Evolutionary conservation across 2,797 vertebrate species (phyloP).

Genomic region (Emys orbicularis): DNA sequence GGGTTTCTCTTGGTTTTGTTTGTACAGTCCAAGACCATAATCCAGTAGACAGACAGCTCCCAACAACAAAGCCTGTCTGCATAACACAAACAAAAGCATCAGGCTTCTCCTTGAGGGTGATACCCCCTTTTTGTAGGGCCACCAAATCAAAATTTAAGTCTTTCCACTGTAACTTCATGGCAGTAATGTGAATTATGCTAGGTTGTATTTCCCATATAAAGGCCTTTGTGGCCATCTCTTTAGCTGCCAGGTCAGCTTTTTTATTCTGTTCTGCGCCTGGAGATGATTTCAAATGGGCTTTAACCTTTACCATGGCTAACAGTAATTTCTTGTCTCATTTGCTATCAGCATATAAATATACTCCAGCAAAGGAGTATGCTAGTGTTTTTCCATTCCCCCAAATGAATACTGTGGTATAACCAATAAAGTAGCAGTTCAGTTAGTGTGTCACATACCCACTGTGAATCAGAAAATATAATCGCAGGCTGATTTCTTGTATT

Average conservation of each 20-base stretch:
- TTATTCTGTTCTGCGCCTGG: background rate
- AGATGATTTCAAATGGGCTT: background rate
- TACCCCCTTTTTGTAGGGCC: background rate
- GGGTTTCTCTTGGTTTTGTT: too few species aligned
- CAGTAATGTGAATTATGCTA: background rate
- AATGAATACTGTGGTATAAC: background rate
- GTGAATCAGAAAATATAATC: background rate
- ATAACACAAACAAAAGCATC: background rate
- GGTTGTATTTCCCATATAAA: background rate
- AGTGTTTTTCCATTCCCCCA: background rate
- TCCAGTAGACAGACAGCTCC: background rate
- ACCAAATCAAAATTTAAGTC: background rate
- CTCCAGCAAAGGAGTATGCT: background rate
- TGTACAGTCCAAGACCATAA: background rate
- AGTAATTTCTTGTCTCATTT: background rate
- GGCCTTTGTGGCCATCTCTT: background rate
- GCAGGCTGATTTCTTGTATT: background rate
- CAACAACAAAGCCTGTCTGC: background rate
- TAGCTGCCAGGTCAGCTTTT: background rate
- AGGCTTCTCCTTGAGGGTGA: background rate
- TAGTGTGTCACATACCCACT: background rate
- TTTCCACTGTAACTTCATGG: background rate
- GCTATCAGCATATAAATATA: background rate
- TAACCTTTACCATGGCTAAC: background rate
- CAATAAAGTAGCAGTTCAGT: background rate